These are phyloP conservation scores for Accipiter badius DNA, from an alignment of 2,797 vertebrate genomes.

Conservation along the genomic window DNA sequence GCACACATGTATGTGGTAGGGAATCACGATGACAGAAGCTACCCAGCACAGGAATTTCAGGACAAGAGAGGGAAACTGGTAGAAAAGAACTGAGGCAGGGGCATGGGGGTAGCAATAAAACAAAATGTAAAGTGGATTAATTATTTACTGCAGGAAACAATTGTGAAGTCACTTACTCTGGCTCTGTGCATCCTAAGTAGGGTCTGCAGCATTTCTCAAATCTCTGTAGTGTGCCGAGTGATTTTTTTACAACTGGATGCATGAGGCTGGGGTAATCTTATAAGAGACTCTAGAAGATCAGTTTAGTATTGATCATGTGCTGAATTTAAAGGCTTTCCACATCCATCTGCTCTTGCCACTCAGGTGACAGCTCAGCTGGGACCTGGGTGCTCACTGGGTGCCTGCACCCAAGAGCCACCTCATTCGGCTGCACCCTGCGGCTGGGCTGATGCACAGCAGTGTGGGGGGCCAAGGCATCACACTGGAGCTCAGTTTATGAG, in stretches of 20 bases:
- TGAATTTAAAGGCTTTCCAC: slow-evolving; percentile 48
- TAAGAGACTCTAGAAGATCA: slow-evolving; percentile 63
- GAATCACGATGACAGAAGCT: background rate
- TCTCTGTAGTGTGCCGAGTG: slow-evolving; percentile 57
- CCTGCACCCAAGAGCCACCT: background rate
- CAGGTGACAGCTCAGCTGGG: background rate
- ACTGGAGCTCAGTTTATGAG: background rate
- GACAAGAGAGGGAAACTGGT: background rate
- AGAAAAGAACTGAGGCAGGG: background rate
- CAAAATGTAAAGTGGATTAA: slow-evolving; percentile 64
- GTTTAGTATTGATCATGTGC: slow-evolving; percentile 71
- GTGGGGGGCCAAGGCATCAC: accelerated
- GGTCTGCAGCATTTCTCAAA: slow-evolving; percentile 56
- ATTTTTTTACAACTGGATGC: slow-evolving; percentile 62
- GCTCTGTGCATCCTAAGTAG: slow-evolving; percentile 62
- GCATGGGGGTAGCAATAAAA: background rate
- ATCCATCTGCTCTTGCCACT: slow-evolving; percentile 31
- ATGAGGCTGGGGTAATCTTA: slow-evolving; percentile 62
- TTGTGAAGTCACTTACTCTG: slow-evolving; percentile 65
- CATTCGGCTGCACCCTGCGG: background rate
- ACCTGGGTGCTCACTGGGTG: background rate
- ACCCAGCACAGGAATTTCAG: background rate
- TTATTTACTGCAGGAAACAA: slow-evolving; percentile 75
- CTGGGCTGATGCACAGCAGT: background rate
- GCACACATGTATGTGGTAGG: background rate